A percentile compares a stretch with the other conserved stretches of the same genome.
These are phyloP conservation scores for Thripadectes ignobilis DNA, from an alignment of 2,797 vertebrate genomes.

Conservation along the genomic window DNA sequence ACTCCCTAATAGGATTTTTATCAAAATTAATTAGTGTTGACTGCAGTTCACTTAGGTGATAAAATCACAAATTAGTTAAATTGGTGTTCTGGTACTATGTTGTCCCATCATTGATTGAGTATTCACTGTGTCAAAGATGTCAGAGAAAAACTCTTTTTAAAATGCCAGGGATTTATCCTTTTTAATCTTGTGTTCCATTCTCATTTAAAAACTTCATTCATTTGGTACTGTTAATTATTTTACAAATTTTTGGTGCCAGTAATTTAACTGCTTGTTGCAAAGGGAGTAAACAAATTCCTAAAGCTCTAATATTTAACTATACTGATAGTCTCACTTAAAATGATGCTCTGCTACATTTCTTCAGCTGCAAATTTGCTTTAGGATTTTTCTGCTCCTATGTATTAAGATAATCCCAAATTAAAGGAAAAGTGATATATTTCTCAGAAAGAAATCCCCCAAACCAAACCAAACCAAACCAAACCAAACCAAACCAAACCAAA, in stretches of 20 bases:
- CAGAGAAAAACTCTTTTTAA: not conserved
- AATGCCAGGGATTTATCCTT: not conserved
- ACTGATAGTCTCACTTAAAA: not conserved
- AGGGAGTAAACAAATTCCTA: not conserved
- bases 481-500: not conserved
- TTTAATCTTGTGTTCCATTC: not conserved
- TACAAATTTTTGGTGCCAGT: not conserved
- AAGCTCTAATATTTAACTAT: not conserved
- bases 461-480: not conserved
- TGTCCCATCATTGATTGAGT: not conserved
- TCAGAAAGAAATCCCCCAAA: not conserved
- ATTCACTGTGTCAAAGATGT: not conserved
- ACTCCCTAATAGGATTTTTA: not conserved
- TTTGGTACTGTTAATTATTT: not conserved
- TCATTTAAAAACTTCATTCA: not conserved
- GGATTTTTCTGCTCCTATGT: not conserved
- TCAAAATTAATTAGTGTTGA: not conserved
- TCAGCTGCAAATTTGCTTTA: not conserved
- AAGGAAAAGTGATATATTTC: not conserved
- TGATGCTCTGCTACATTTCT: not conserved
- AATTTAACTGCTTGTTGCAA: not conserved
- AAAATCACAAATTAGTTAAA: not conserved
- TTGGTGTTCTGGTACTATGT: not conserved
- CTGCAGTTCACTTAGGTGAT: not conserved
- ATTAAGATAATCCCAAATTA: not conserved